Percentiles rank a stretch among this genome's conserved stretches.
These are phyloP conservation scores for Parapsyche elsis DNA, from an alignment of 1,140 invertebrate genomes.

Conservation along the genomic window DNA sequence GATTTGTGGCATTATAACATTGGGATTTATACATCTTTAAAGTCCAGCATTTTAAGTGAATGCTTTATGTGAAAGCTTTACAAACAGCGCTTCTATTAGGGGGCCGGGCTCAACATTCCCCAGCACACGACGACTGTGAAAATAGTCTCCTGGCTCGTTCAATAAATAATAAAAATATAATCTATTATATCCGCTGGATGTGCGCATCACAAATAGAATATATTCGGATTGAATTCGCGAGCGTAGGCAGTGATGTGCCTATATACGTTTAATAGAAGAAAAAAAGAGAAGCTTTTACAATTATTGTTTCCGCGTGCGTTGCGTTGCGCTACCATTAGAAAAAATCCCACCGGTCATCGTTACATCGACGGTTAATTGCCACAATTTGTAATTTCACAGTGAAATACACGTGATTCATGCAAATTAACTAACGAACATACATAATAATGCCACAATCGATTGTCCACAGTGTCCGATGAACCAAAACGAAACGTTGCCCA, in stretches of 20 bases:
- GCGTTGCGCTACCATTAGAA: conserved; percentile 13
- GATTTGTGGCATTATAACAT: conserved; percentile 53
- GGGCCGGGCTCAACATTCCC: conserved; percentile 3
- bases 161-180: conserved; percentile 42
- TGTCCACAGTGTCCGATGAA: neutral
- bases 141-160: conserved; percentile 16
- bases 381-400: conserved; percentile 43
- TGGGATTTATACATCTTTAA: conserved; percentile 50
- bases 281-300: neutral
- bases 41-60: conserved; percentile 38
- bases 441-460: conserved; percentile 38
- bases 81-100: conserved; percentile 31
- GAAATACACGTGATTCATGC: conserved; percentile 40
- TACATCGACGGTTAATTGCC: conserved; percentile 27
- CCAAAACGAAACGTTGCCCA: neutral
- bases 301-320: neutral
- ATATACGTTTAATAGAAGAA: neutral
- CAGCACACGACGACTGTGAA: conserved; percentile 4
- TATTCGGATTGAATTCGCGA: neutral
- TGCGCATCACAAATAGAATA: neutral
- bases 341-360: conserved; percentile 24
- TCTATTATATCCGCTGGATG: neutral
- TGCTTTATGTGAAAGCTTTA: conserved; percentile 48
- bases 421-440: conserved; percentile 34
- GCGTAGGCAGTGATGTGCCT: neutral